Percentiles rank a stretch among this genome's conserved stretches.
phyloP scores from a whole-genome alignment of 1,140 invertebrate genomes.

The Drosophila busckii region DNA sequence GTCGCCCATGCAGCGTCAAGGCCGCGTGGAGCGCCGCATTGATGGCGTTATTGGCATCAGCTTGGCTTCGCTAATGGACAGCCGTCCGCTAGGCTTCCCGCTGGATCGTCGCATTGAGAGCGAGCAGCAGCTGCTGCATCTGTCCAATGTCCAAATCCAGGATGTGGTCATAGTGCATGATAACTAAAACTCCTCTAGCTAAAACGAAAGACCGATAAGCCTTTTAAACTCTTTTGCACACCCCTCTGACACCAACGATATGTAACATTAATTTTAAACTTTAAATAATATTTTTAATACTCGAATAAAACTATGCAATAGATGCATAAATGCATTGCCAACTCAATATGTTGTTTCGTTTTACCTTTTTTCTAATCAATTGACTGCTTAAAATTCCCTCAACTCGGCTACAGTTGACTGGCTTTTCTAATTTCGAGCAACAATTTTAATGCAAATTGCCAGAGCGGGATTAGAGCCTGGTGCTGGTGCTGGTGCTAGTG shows the following conservation, averaged over 20 bases:
- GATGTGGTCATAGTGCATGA: slow-evolving; percentile 71
- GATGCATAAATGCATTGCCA: slow-evolving; percentile 54
- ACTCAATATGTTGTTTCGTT: not conserved
- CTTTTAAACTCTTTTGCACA: not conserved
- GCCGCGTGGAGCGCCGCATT: slow-evolving; percentile 5
- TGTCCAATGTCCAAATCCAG: slow-evolving; percentile 64
- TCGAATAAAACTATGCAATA: slow-evolving; percentile 47
- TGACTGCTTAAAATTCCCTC: not conserved
- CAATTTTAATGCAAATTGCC: slow-evolving; percentile 71
- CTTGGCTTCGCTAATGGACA: slow-evolving; percentile 34
- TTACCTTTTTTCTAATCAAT: not conserved
- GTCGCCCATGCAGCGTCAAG: slow-evolving; percentile 49
- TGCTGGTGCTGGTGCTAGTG: not conserved
- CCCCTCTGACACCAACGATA: slow-evolving; percentile 2
- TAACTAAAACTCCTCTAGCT: slow-evolving; percentile 27
- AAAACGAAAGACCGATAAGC: slow-evolving; percentile 1
- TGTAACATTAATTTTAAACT: slow-evolving; percentile 18
- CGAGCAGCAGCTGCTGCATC: slow-evolving; percentile 55
- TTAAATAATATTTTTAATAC: slow-evolving; percentile 2
- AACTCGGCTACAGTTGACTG: slow-evolving; percentile 44
- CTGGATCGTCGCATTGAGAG: slow-evolving; percentile 75
- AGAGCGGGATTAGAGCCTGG: slow-evolving; percentile 36
- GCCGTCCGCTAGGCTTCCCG: slow-evolving; percentile 72
- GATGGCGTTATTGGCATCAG: slow-evolving; percentile 44
- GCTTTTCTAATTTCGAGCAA: slow-evolving; percentile 67